These are phyloP conservation scores for Drosophila fungiperda DNA, from an alignment of 2,888 invertebrate species.

Conservation along the genomic window DNA sequence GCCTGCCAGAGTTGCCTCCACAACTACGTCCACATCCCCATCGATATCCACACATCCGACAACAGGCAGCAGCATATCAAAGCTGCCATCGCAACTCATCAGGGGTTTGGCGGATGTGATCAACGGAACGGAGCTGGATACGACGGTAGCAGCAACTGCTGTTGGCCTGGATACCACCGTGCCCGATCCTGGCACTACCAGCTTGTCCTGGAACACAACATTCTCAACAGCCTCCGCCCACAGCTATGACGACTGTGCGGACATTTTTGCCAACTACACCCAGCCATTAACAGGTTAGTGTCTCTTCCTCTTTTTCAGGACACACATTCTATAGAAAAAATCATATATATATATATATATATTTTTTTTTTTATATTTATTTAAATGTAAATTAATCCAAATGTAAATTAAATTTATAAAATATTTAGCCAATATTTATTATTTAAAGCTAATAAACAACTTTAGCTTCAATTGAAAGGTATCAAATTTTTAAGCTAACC, in stretches of 20 bases:
- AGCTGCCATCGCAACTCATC: slow-evolving; percentile 34
- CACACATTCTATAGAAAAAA: not conserved
- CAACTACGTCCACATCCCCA: slow-evolving; percentile 9
- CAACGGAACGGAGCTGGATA: slow-evolving; percentile 21
- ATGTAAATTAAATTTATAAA: not conserved
- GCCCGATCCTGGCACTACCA: not conserved
- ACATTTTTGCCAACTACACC: slow-evolving; percentile 80
- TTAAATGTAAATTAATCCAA: not conserved
- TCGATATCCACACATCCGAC: slow-evolving; percentile 27
- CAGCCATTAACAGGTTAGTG: slow-evolving; percentile 77
- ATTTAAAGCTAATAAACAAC: not conserved
- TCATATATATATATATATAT: not conserved
- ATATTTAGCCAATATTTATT: not conserved
- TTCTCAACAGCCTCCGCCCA: slow-evolving; percentile 53
- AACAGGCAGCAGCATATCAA: slow-evolving; percentile 11
- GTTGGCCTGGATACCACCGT: slow-evolving; percentile 7
- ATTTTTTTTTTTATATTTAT: not conserved
- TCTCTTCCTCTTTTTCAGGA: not conserved
- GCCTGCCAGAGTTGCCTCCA: not conserved
- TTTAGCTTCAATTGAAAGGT: not conserved
- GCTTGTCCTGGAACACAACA: slow-evolving; percentile 41
- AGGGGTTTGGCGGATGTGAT: slow-evolving; percentile 39
- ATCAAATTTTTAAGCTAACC: not conserved
- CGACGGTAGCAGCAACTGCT: slow-evolving; percentile 12
- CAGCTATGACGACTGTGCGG: slow-evolving; percentile 79